These are phyloP conservation scores for Metopolophium dirhodum DNA, from an alignment of 1,140 invertebrate species.

Conservation along the genomic window DNA sequence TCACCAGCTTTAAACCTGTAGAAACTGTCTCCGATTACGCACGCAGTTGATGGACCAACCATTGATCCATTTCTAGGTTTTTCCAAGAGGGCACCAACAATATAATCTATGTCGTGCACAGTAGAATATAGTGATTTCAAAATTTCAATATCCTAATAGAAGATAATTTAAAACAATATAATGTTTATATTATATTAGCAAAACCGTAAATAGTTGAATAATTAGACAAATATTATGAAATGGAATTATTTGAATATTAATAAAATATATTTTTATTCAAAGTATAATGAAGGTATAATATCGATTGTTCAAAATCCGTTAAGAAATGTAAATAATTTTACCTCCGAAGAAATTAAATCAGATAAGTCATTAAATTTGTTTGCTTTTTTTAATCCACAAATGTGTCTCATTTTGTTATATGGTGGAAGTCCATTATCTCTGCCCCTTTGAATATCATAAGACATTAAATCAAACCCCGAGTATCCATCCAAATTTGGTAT, in stretches of 20 bases:
- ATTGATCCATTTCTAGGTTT: conserved; percentile 77
- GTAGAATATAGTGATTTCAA: conserved; percentile 68
- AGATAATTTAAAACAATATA: neutral
- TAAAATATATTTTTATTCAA: neutral
- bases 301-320: neutral
- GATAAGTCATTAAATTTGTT: conserved; percentile 64
- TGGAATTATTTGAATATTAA: neutral
- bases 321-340: neutral
- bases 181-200: neutral
- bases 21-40: conserved; percentile 88
- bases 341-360: conserved; percentile 57
- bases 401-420: conserved; percentile 79
- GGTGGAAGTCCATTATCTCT: conserved; percentile 85
- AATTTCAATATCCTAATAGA: conserved; percentile 38
- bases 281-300: neutral
- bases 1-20: conserved; percentile 81
- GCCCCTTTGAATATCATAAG: conserved; percentile 86
- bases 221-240: neutral
- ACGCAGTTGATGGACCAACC: conserved; percentile 88
- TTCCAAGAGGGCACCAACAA: conserved; percentile 90
- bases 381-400: conserved; percentile 78
- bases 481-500: conserved; percentile 65
- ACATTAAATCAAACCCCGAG: conserved; percentile 78
- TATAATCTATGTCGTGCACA: conserved; percentile 89
- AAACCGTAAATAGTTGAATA: neutral